Base-by-base conservation (phyloP, 1,140 invertebrate genomes). In the Mylabris phalerata region DNA sequence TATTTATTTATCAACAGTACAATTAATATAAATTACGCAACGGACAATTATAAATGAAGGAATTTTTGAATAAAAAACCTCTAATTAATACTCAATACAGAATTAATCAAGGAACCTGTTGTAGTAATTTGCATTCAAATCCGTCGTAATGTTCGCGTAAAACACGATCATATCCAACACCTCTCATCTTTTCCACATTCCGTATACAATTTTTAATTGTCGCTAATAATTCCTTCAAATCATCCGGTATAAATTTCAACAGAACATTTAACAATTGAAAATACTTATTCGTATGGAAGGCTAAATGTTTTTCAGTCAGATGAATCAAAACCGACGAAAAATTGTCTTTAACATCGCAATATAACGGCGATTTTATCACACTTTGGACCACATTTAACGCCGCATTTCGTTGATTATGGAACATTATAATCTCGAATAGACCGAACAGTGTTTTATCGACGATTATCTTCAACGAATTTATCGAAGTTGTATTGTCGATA, bases 131-230 rank as follows among this genome's bases (percentile, higher is more conserved):
- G 55, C 49, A 51, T 56, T 69, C 63, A 10, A 71, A 48, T 49
- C 46, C 66, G 46, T 70, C 67, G 7, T 68, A 66, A 60, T 64
- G 60, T 39, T 63, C 40, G 40, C 72, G 62, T 47, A 73, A 61
- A 48, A 60, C 67, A 40, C 68, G 67, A 63, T 73, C 71, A 65
- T 64, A 73, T 2, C 71, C 70, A 5, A 72, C 64, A 9, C 71
- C 69, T 42, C 71, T 56, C 50, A 71, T 63, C 25, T 59, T 57
- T 62, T 73, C 72, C 25, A 71, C 64, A 50, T 60, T 58, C 10
- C 24, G 39, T 26, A 72, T 59, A 27, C 72, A 60, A 45, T 61
- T 47, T 46, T 63, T 66, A 43, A 73, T 64, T 41, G 55, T 50
- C 10, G 50, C 63, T 2, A 71, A 48, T 5, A 65, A 11, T 39